Conservation (phyloP, 2,113 vertebrate genomes). For the Siphamia tubifer region DNA sequence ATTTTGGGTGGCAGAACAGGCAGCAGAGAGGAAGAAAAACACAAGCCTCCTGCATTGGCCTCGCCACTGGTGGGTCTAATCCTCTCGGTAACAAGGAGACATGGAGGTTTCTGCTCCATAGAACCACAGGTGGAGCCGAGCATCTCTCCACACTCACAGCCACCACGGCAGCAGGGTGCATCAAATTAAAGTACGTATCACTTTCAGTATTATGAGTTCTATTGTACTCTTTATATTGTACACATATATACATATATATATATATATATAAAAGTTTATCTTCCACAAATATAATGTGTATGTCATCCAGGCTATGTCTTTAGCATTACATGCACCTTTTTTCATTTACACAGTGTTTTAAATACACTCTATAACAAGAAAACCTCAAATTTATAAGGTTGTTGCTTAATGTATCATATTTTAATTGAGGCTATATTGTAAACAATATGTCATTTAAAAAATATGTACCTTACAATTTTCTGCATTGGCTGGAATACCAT, state of each 20-base stretch:
- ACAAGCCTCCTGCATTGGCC: conserved; percentile 47
- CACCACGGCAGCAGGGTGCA: conserved; percentile 10
- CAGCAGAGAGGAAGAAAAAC: conserved; percentile 49
- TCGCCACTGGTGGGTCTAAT: conserved; percentile 54
- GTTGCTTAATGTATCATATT: conserved; percentile 7
- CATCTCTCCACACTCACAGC: conserved; percentile 18
- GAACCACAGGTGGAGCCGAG: conserved; percentile 49
- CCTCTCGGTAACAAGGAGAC: conserved; percentile 43
- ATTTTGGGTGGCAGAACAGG: conserved; percentile 19
- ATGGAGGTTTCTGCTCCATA: conserved; percentile 49
- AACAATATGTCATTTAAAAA: conserved; percentile 46
- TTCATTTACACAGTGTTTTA: no score
- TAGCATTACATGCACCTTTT: background rate
- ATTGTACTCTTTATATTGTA: no score
- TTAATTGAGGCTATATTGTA: conserved; percentile 42
- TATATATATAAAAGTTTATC: background rate
- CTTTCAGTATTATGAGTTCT: no score
- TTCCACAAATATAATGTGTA: background rate
- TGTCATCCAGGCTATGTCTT: background rate
- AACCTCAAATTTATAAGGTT: conserved; percentile 7
- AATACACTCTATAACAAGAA: background rate
- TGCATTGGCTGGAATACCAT: conserved; percentile 35
- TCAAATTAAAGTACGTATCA: no score
- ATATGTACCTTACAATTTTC: conserved; percentile 34
- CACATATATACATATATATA: no score